Evolutionary conservation across 2,113 vertebrate genomes (phyloP).

Genomic region (Gobius niger): DNA sequence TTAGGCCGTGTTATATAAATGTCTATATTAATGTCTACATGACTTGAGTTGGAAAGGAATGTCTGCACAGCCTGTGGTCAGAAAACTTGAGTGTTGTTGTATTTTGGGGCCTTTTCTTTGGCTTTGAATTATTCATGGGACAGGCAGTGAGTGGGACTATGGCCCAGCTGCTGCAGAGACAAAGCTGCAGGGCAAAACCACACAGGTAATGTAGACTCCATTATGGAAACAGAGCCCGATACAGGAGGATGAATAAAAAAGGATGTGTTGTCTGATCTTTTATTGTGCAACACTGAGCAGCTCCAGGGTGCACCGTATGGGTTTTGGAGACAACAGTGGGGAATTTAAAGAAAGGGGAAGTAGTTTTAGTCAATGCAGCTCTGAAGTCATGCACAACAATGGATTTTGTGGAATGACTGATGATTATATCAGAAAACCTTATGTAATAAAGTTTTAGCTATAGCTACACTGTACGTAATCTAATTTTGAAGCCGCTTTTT

Average conservation of each 20-base stretch:
- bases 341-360: constrained; percentile 9
- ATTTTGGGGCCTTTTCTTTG: constrained; percentile 58
- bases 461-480: no score
- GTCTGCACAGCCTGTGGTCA: constrained; percentile 46
- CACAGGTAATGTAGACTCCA: constrained; percentile 55
- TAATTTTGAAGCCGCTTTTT: no score
- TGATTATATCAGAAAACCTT: no score
- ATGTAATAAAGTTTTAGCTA: no score
- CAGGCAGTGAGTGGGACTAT: constrained; percentile 50
- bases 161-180: constrained; percentile 69
- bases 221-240: constrained; percentile 45
- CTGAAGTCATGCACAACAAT: not conserved
- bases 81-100: constrained; percentile 51
- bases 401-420: no score
- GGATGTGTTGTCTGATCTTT: constrained; percentile 41
- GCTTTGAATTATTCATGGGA: constrained; percentile 67
- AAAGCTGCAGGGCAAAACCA: constrained; percentile 59
- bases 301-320: constrained; percentile 21
- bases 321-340: constrained; percentile 3
- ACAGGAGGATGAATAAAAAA: constrained; percentile 53
- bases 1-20: no score
- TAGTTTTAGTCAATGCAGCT: not conserved
- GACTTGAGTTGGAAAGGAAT: constrained; percentile 17
- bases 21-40: no score
- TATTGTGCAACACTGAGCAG: constrained; percentile 24